These are phyloP conservation scores for Halcyon chelicuti DNA, from an alignment of 2,797 vertebrate genomes.

Conservation along the genomic window DNA sequence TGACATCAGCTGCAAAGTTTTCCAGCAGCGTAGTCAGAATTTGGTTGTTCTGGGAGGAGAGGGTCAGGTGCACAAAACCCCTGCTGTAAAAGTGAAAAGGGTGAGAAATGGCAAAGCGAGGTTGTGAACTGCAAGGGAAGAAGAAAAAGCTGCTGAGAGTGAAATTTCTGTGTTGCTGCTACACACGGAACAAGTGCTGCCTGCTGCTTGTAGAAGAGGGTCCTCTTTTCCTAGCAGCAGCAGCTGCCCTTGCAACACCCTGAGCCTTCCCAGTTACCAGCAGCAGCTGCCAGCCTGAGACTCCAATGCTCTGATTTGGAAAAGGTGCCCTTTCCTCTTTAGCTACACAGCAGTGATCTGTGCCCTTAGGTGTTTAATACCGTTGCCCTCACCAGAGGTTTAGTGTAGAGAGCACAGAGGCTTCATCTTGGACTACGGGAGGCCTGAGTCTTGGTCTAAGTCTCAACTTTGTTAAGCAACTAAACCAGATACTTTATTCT, in stretches of 20 bases:
- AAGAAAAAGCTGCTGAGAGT: not conserved
- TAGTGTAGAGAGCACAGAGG: not conserved
- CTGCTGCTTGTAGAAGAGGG: not conserved
- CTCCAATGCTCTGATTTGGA: rapidly evolving
- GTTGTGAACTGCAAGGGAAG: not conserved
- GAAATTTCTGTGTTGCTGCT: not conserved
- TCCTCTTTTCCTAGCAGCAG: not conserved
- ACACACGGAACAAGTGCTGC: rapidly evolving
- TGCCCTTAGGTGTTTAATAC: not conserved
- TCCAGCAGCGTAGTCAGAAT: not conserved
- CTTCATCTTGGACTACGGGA: not conserved
- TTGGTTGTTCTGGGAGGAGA: not conserved
- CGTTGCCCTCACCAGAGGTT: not conserved
- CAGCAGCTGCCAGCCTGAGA: not conserved
- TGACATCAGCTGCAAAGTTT: not conserved
- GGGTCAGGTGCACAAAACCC: not conserved
- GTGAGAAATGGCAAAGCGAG: not conserved
- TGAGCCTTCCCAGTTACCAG: not conserved
- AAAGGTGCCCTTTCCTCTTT: not conserved
- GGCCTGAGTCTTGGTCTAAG: not conserved
- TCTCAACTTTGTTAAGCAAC: not conserved
- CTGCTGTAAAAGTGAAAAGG: not conserved
- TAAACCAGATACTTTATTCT: not conserved
- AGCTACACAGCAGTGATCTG: not conserved
- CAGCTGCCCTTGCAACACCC: too few species aligned